Conservation (phyloP, 2,797 vertebrate species). For the Sebastes alutus region DNA sequence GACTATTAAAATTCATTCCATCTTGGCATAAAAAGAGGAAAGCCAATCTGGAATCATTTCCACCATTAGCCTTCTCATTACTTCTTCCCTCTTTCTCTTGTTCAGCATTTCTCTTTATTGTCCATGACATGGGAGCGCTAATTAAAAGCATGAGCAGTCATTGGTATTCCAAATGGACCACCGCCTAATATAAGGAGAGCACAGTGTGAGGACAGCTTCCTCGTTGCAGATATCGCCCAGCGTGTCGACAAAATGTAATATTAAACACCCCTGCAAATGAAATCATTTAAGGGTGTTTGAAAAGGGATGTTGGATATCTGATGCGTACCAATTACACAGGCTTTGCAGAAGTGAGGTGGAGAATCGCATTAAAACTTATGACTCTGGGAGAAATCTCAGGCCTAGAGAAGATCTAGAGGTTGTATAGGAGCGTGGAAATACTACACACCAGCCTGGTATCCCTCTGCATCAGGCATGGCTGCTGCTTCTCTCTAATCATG, state of each 20-base stretch:
- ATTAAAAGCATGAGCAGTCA: constrained; percentile 71
- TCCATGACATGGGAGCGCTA: constrained; percentile 71
- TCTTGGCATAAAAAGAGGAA: constrained; percentile 39
- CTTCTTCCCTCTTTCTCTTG: constrained; percentile 63
- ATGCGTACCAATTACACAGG: constrained; percentile 69
- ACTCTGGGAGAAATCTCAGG: constrained; percentile 34
- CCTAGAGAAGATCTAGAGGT: not conserved
- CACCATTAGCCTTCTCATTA: constrained; percentile 76
- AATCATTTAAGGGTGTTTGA: constrained; percentile 77
- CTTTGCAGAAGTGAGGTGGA: constrained; percentile 60
- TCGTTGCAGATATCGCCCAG: constrained; percentile 47
- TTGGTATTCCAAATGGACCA: constrained; percentile 71
- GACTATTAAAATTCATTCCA: constrained; percentile 60
- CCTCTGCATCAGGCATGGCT: constrained; percentile 34
- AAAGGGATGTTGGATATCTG: constrained; percentile 72
- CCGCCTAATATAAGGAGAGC: constrained; percentile 64
- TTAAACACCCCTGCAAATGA: constrained; percentile 77
- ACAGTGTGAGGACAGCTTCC: constrained; percentile 50
- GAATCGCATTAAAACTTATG: constrained; percentile 62
- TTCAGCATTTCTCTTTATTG: constrained; percentile 74
- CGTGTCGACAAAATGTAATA: constrained; percentile 76
- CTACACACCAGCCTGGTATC: constrained; percentile 11
- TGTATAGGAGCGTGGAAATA: not conserved
- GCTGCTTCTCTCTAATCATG: constrained; percentile 61
- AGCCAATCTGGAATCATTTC: constrained; percentile 73